Conservation (phyloP, 2,113 vertebrate species). For the Crotalus tigris region DNA sequence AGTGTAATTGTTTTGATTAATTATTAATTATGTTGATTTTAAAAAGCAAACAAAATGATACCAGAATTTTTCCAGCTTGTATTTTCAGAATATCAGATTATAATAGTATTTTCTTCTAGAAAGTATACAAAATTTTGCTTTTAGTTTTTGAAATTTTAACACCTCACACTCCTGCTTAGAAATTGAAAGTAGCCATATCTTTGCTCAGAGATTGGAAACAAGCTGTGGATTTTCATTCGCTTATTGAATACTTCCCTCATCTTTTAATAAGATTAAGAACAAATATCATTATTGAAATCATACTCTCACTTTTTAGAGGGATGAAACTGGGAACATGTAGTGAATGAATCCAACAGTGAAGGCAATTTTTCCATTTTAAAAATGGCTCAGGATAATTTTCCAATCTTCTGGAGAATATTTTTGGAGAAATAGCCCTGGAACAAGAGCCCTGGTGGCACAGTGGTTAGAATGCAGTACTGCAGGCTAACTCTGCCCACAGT, state of each 20-base stretch:
- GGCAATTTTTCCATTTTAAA: background rate
- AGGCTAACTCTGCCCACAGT: background rate
- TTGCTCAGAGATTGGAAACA: background rate
- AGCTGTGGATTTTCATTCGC: background rate
- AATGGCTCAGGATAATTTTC: background rate
- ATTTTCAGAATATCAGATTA: constrained; percentile 17
- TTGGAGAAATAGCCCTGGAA: background rate
- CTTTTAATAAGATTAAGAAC: background rate
- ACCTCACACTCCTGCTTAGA: background rate
- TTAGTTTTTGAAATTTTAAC: background rate
- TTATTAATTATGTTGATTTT: constrained; percentile 23
- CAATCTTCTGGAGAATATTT: background rate
- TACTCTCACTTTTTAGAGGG: background rate
- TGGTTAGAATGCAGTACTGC: background rate
- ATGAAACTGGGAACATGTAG: background rate
- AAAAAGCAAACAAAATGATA: constrained; percentile 40
- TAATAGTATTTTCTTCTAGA: background rate
- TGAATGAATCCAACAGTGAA: background rate
- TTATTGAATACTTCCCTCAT: background rate
- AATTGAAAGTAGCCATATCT: background rate
- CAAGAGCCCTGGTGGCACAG: background rate
- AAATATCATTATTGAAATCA: background rate
- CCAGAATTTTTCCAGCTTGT: constrained; percentile 17
- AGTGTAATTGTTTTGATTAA: background rate
- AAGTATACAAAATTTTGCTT: background rate